These are phyloP conservation scores for Thymelicus sylvestris DNA, from an alignment of 2,888 invertebrate genomes.

Conservation along the genomic window DNA sequence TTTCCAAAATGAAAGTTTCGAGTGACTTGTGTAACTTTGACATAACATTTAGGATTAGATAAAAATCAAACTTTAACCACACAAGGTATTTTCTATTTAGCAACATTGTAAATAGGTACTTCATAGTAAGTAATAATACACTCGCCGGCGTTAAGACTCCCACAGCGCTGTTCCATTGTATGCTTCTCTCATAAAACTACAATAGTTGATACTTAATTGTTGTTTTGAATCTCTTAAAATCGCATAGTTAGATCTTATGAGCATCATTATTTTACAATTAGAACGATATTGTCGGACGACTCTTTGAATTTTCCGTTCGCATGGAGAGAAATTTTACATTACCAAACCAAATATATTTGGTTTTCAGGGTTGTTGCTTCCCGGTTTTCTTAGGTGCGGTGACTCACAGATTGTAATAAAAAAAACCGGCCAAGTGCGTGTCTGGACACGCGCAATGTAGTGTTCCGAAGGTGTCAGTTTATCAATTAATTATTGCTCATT, in stretches of 20 bases:
- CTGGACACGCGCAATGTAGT: too few species aligned
- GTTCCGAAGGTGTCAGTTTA: too few species aligned
- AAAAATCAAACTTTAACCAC: not conserved
- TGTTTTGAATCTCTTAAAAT: constrained; percentile 4
- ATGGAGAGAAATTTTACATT: too few species aligned
- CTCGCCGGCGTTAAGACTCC: not conserved
- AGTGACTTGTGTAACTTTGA: constrained; percentile 3
- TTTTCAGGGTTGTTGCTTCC: too few species aligned
- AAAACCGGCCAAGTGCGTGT: too few species aligned
- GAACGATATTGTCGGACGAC: not conserved
- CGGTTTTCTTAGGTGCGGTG: too few species aligned
- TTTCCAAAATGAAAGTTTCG: constrained; percentile 2
- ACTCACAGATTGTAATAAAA: too few species aligned
- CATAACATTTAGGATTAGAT: constrained; percentile 4
- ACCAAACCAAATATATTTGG: too few species aligned
- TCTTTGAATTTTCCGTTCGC: too few species aligned
- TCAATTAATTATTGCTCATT: too few species aligned
- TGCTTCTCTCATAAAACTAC: not conserved
- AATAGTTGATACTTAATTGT: not conserved
- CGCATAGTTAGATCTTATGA: not conserved
- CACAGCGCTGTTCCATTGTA: not conserved
- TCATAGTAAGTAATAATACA: constrained; percentile 3
- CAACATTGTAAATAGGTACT: not conserved
- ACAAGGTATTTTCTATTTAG: constrained; percentile 6
- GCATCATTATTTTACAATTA: not conserved